Evolutionary conservation across 2,888 invertebrate species (phyloP).

Genomic region (Amphipoea oculea): DNA sequence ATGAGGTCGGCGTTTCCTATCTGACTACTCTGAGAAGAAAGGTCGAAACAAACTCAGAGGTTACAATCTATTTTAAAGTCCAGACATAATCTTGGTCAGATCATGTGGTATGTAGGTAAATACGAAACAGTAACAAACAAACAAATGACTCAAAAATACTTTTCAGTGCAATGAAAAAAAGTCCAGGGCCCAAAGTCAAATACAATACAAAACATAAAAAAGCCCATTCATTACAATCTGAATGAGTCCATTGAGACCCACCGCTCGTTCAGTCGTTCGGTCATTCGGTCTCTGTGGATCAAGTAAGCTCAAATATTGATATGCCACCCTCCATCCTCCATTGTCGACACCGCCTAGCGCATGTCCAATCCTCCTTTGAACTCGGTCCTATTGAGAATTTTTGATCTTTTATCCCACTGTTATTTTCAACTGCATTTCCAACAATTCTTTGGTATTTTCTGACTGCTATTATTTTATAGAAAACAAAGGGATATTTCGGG

Average conservation of each 20-base stretch:
- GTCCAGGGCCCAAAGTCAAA: background rate
- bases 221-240: constrained; percentile 48
- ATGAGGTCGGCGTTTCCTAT: too few species aligned
- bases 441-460: constrained; percentile 20
- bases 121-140: background rate
- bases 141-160: background rate
- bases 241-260: constrained; percentile 37
- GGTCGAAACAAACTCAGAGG: too few species aligned
- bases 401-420: constrained; percentile 31
- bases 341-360: constrained; percentile 33
- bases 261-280: constrained; percentile 10
- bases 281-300: constrained; percentile 28
- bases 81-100: too few species aligned
- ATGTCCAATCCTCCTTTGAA: constrained; percentile 52
- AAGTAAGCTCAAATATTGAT: constrained; percentile 56
- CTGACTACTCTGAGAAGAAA: too few species aligned
- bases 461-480: background rate
- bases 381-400: constrained; percentile 40
- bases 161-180: constrained; percentile 2
- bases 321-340: constrained; percentile 34
- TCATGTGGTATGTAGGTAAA: too few species aligned
- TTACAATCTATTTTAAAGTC: too few species aligned
- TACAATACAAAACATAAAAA: constrained; percentile 25
- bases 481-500: too few species aligned
- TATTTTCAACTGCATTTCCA: constrained; percentile 30